Evolutionary conservation across 2,888 invertebrate species (phyloP), one percentile per base, ranked within the genome.

Genomic region (Temnothorax ravouxi): DNA sequence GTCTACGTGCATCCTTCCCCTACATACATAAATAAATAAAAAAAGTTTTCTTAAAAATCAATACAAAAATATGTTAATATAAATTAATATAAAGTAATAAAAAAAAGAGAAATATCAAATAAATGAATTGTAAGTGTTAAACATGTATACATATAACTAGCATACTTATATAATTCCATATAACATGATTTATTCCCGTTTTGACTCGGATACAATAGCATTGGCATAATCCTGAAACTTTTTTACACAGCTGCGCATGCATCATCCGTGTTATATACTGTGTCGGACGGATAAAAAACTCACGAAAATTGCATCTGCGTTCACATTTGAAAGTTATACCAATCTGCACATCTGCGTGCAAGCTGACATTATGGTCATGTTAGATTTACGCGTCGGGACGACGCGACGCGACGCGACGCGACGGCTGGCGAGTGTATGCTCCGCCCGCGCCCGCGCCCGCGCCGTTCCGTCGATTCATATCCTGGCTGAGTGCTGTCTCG

Each of bases 311-410:
- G 74, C 74, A 81, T 74, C 66, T 72, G 84, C 54, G 72, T 56
- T 41, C 74, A 41, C 47, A 83, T 50, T 72, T 61, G 61, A 54
- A 84, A 84, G 59, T 83, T 80, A 69, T 54, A 67, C 61, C 59
- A 38, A 54, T 54, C 56, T 76, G 66, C 72, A 81, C 79, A 87
- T 79, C 84, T 74, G 67, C 83, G 41, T 85, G 47, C 74, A 77
- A 72, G 85, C 64, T 75, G 67, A 69, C 84, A 54, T 75, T 79
- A 74, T 71, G 47, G 71, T 79, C 47, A 50, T 34, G 52, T 38
- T 77, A 76, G 86, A 87, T 87, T 87, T 86, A 77, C 85, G 81
- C 85, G 67, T 77, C 29, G 62, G 56, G 52, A 21, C 71, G 13
- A 3, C 54, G 54, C 52, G 52, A 2, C 8, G 52, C 52, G n/a